A percentile compares a stretch with the other conserved stretches of the same genome.
phyloP scores from a whole-genome alignment of 2,888 invertebrate species.

The Frankliniella intonsa region DNA sequence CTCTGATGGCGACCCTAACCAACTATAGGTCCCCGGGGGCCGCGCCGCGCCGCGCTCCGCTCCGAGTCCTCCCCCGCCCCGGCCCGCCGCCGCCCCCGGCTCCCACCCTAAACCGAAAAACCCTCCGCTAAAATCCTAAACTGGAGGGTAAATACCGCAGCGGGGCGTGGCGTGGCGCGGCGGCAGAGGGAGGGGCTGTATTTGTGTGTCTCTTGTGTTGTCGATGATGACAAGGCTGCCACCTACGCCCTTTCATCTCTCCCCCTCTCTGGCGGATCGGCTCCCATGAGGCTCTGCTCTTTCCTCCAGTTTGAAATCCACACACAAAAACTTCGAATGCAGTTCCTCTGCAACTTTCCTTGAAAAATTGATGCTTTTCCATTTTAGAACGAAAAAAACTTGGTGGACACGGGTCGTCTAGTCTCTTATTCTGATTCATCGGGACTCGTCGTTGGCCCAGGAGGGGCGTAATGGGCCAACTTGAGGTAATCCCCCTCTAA shows the following conservation, averaged over 20 bases:
- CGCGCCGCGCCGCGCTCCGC: not conserved
- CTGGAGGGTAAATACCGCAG: constrained; percentile 16
- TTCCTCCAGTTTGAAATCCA: too few relatives aligned
- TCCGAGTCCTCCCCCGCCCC: not conserved
- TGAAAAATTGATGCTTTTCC: not conserved
- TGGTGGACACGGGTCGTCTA: too few relatives aligned
- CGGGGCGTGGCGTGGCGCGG: not conserved
- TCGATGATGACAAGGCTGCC: not conserved
- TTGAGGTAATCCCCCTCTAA: not conserved
- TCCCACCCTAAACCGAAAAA: constrained; percentile 5
- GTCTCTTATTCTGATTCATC: too few relatives aligned
- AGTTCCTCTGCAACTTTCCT: not conserved
- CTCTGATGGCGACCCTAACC: not conserved
- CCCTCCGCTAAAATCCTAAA: constrained; percentile 19
- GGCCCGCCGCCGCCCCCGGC: not conserved
- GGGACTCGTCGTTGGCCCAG: not conserved
- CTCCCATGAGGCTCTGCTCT: too few relatives aligned
- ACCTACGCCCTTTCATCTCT: constrained; percentile 5
- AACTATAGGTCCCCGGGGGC: constrained; percentile 6
- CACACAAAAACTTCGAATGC: not conserved
- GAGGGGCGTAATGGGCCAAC: not conserved
- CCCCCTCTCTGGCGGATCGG: too few relatives aligned
- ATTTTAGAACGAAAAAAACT: not conserved
- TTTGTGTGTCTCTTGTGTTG: not conserved
- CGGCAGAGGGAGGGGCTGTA: not conserved